Base-by-base conservation (phyloP, 1,140 invertebrate genomes). In the Pectinophora gossypiella region DNA sequence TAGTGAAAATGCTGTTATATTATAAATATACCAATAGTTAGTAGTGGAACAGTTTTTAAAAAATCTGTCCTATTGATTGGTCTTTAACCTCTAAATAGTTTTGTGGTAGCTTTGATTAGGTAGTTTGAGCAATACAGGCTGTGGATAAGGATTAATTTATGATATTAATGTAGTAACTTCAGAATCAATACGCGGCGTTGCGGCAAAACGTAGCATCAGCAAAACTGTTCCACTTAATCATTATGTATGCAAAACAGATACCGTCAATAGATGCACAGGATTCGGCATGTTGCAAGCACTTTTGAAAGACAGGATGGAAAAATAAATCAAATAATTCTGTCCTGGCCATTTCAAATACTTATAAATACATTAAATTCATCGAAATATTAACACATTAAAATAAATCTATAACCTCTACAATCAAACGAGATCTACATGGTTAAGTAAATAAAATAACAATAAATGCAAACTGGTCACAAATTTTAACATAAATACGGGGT, bases 231-330 rank as follows among this genome's bases (percentile, higher is more conserved):
- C 27, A n/a, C 27, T 12, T n/a, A 32, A 32, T n/a, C 1, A 32
- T 32, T 2, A 32, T 12, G n/a, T 32, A 32, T 32, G 27, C 27
- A 32, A 32, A n/a, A 32, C 27, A 12, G 27, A 32, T n/a, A 9
- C 27, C 9, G 9, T 32, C 27, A 32, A 32, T 86, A 88, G 85
- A 85, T 75, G 88, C 87, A 9, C 60, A 36, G 18, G 76, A 68
- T 71, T 88, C 86, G 3, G 85, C 87, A 68, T 89, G 85, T 71
- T 72, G 79, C 56, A 89, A 76, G 62, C 87, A 89, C 68, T 88
- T 88, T 81, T 88, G 87, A 62, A 89, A 89, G 18, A 89, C 77
- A 35, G 87, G 87, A 69, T 89, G 86, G 51, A 89, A 89, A 73
- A 88, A 89, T 53, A 89, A 72, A 79, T 88, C 86, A 59, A 88